Percentiles rank a stretch among this genome's conserved stretches.
phyloP scores from a whole-genome alignment of 2,888 invertebrate genomes.

The Morpho deidamia region DNA sequence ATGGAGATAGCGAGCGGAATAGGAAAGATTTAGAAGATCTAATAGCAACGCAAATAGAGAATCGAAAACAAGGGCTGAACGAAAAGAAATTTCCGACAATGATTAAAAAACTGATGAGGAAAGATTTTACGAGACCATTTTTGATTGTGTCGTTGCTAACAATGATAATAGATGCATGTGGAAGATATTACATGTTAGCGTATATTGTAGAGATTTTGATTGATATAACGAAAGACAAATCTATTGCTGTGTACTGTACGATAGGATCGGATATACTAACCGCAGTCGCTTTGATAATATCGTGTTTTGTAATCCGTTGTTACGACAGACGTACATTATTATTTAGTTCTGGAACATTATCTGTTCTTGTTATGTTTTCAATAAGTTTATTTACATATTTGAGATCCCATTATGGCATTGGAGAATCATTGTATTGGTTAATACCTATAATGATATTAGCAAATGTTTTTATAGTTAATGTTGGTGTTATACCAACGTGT shows the following conservation, averaged over 20 bases:
- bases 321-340: slow-evolving; percentile 37
- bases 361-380: slow-evolving; percentile 32
- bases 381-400: slow-evolving; percentile 32
- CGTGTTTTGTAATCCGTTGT: slow-evolving; percentile 30
- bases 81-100: slow-evolving; percentile 13
- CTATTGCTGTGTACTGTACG: slow-evolving; percentile 35
- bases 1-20: slow-evolving; percentile 30
- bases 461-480: slow-evolving; percentile 6
- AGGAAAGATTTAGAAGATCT: slow-evolving; percentile 32
- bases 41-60: slow-evolving; percentile 28
- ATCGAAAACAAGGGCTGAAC: background rate
- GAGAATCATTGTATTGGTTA: slow-evolving; percentile 27
- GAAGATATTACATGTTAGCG: slow-evolving; percentile 36
- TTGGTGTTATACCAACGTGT: slow-evolving; percentile 11
- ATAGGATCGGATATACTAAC: slow-evolving; percentile 35
- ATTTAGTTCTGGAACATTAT: slow-evolving; percentile 29
- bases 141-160: slow-evolving; percentile 31
- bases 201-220: slow-evolving; percentile 39
- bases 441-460: slow-evolving; percentile 26
- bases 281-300: slow-evolving; percentile 29
- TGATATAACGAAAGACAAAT: slow-evolving; percentile 31
- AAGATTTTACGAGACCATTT: slow-evolving; percentile 38
- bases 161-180: slow-evolving; percentile 35
- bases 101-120: slow-evolving; percentile 24
- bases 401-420: slow-evolving; percentile 21